Percentiles rank a stretch among this genome's conserved stretches.
These are phyloP conservation scores for Cacoxenus indagator DNA, from an alignment of 2,888 invertebrate genomes.

Conservation along the genomic window DNA sequence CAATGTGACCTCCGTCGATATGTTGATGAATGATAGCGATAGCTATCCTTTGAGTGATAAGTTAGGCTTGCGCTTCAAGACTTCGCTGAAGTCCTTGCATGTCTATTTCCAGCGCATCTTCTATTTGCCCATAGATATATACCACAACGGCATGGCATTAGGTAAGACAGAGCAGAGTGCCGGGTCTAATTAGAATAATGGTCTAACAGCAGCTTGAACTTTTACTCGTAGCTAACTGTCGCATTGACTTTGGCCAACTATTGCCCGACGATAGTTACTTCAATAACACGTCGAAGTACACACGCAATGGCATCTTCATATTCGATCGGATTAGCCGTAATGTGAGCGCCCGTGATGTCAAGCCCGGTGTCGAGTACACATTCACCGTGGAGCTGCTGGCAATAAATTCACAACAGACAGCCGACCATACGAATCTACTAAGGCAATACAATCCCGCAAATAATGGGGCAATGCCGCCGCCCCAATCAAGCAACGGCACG, in stretches of 20 bases:
- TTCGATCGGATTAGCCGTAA: constrained; percentile 50
- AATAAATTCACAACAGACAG: constrained; percentile 33
- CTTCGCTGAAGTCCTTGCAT: constrained; percentile 69
- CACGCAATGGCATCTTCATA: constrained; percentile 40
- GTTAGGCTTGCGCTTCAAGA: constrained; percentile 71
- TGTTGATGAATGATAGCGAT: constrained; percentile 59
- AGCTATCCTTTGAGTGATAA: constrained; percentile 70
- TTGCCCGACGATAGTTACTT: constrained; percentile 53
- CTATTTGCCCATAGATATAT: constrained; percentile 71
- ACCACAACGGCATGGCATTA: constrained; percentile 65
- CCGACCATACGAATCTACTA: neutral
- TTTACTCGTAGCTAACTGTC: constrained; percentile 50
- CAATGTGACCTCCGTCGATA: constrained; percentile 57
- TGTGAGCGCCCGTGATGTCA: constrained; percentile 41
- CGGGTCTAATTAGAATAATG: neutral
- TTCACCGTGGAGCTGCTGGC: constrained; percentile 53
- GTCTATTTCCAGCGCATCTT: constrained; percentile 71
- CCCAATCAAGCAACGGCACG: neutral
- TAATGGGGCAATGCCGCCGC: neutral
- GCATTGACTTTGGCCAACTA: constrained; percentile 54
- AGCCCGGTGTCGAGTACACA: constrained; percentile 57
- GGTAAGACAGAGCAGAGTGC: constrained; percentile 50
- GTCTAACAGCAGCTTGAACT: neutral
- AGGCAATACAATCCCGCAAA: neutral
- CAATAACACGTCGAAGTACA: constrained; percentile 30